Conservation (phyloP, 1,140 invertebrate species). For the Bathynomus jamesi region DNA sequence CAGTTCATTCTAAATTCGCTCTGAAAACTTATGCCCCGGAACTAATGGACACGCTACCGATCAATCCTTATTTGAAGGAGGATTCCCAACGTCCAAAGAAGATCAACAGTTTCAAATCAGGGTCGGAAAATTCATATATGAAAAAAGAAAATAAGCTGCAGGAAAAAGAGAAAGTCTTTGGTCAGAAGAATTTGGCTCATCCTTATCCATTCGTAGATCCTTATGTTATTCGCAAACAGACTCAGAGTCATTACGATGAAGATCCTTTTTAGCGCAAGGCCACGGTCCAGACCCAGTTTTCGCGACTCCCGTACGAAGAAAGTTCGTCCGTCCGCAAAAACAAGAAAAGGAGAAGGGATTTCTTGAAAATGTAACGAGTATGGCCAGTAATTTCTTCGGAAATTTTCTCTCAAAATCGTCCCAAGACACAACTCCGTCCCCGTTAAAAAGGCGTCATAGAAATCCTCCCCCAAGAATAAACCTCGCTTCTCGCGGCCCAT, state of each 20-base stretch:
- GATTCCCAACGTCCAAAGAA: background rate
- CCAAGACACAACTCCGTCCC: background rate
- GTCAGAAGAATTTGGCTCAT: background rate
- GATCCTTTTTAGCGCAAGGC: background rate
- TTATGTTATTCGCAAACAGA: background rate
- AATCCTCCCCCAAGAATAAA: background rate
- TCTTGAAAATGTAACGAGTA: background rate
- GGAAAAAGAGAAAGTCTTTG: background rate
- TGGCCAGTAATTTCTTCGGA: background rate
- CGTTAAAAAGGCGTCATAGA: background rate
- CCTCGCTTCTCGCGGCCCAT: background rate
- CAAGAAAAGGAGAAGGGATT: background rate
- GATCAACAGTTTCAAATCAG: background rate
- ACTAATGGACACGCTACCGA: too few species aligned
- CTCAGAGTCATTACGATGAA: too few species aligned
- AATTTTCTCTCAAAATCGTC: background rate
- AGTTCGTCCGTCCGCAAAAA: background rate
- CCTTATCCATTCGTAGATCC: background rate
- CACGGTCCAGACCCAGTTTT: background rate
- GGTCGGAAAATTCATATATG: background rate
- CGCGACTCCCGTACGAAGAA: background rate
- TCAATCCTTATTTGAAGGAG: background rate
- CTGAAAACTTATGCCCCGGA: too few species aligned
- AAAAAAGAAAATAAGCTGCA: background rate
- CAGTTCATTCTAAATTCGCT: background rate